phyloP scores from a whole-genome alignment of 92 coral and sea anemone genomes.

The Paramuricea clavata region DNA sequence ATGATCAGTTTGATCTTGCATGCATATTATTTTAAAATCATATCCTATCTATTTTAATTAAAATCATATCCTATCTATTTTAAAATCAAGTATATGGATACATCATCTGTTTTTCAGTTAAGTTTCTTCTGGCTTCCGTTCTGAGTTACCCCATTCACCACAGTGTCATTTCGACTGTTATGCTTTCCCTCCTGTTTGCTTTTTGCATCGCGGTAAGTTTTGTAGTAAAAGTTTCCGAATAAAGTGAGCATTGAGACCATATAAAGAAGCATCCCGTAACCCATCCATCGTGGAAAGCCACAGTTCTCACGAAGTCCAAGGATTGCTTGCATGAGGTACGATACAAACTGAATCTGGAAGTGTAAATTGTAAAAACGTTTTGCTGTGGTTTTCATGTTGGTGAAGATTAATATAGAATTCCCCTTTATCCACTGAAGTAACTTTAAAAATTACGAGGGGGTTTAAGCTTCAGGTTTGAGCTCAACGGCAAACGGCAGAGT shows the following conservation, averaged over 20 bases:
- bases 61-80: too few species aligned
- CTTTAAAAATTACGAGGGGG: too few species aligned
- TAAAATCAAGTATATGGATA: too few species aligned
- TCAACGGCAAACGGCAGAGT: too few species aligned
- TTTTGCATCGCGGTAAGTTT: conserved; percentile 56
- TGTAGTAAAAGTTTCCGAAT: conserved; percentile 84
- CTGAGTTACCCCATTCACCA: background rate
- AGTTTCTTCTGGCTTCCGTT: background rate
- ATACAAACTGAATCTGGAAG: conserved; percentile 77
- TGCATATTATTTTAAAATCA: too few species aligned
- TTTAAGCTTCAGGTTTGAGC: too few species aligned
- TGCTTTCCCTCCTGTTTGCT: background rate
- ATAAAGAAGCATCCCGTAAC: conserved; percentile 74
- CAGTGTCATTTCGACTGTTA: background rate
- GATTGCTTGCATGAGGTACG: conserved; percentile 70
- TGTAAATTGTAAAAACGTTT: background rate
- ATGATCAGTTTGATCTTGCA: too few species aligned
- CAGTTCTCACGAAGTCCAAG: conserved; percentile 72
- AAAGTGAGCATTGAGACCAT: conserved; percentile 83
- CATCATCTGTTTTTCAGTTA: background rate
- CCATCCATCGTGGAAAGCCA: conserved; percentile 90
- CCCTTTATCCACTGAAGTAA: too few species aligned
- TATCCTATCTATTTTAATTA: too few species aligned
- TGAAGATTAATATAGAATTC: too few species aligned
- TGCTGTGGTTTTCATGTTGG: too few species aligned